A percentile compares a stretch with the other conserved stretches of the same genome.
phyloP scores from a whole-genome alignment of 1,140 invertebrate species.

The Glossosoma conforme region DNA sequence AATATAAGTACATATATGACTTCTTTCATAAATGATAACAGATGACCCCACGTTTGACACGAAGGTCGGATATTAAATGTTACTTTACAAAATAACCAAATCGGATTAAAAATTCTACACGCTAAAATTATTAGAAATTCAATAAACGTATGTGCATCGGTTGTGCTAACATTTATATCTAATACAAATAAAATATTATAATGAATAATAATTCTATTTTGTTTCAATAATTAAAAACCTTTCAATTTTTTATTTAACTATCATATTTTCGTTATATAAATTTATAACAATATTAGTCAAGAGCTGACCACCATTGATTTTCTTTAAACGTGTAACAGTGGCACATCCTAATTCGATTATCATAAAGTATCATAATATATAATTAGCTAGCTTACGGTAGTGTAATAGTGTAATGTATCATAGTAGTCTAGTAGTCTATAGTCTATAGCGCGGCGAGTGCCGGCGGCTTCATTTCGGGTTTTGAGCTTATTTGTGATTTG shows the following conservation, averaged over 20 bases:
- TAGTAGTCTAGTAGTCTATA: neutral
- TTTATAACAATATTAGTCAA: constrained; percentile 3
- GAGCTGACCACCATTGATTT: neutral
- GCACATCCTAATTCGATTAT: constrained; percentile 2
- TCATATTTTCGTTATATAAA: constrained; percentile 1
- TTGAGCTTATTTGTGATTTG: constrained; percentile 2
- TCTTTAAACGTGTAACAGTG: constrained; percentile 1
- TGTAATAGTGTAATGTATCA: neutral
- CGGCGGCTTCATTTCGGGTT: neutral
- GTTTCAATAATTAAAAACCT: neutral
- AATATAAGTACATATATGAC: too few species aligned
- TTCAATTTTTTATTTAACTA: constrained; percentile 1
- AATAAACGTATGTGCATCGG: neutral
- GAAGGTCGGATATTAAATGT: too few species aligned
- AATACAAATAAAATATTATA: constrained; percentile 2
- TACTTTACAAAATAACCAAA: too few species aligned
- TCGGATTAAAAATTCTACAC: too few species aligned
- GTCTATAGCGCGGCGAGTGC: neutral
- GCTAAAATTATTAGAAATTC: too few species aligned
- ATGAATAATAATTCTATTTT: neutral
- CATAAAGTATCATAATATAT: constrained; percentile 2
- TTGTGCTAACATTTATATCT: constrained; percentile 1
- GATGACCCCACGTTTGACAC: too few species aligned
- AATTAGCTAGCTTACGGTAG: neutral
- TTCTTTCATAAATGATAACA: too few species aligned